Conservation (phyloP, 2,113 vertebrate genomes). For the Psettodes erumei region DNA sequence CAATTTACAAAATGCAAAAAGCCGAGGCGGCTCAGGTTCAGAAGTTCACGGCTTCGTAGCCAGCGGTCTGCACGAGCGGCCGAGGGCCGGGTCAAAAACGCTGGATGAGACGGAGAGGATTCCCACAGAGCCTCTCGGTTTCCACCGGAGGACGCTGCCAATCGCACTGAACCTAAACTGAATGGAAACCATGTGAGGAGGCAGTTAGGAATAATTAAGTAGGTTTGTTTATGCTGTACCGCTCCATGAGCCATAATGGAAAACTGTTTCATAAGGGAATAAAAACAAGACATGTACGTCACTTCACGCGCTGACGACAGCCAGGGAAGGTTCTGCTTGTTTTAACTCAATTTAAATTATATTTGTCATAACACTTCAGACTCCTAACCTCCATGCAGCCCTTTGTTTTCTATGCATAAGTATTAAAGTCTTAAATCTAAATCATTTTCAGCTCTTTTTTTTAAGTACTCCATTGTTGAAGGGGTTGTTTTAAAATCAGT, state of each 20-base stretch:
- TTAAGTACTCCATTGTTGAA: constrained; percentile 1
- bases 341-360: neutral
- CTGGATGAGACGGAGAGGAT: constrained; percentile 26
- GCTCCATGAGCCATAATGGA: neutral
- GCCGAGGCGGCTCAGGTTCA: constrained; percentile 38
- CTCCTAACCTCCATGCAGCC: neutral
- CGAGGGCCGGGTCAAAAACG: constrained; percentile 21
- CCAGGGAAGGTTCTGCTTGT: neutral
- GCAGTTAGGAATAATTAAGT: neutral
- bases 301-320: neutral
- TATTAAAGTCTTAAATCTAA: neutral
- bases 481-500: neutral
- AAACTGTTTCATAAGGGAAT: neutral
- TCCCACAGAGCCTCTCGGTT: constrained; percentile 22
- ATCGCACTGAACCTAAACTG: constrained; percentile 12
- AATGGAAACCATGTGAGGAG: constrained; percentile 36
- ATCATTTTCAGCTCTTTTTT: neutral
- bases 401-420: neutral
- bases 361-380: neutral
- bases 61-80: constrained; percentile 46
- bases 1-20: constrained; percentile 61
- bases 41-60: constrained; percentile 48
- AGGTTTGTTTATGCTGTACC: neutral
- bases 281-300: neutral
- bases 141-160: constrained; percentile 10